These are phyloP conservation scores for Drosophila hydei DNA, from an alignment of 1,140 invertebrate species.

Conservation along the genomic window DNA sequence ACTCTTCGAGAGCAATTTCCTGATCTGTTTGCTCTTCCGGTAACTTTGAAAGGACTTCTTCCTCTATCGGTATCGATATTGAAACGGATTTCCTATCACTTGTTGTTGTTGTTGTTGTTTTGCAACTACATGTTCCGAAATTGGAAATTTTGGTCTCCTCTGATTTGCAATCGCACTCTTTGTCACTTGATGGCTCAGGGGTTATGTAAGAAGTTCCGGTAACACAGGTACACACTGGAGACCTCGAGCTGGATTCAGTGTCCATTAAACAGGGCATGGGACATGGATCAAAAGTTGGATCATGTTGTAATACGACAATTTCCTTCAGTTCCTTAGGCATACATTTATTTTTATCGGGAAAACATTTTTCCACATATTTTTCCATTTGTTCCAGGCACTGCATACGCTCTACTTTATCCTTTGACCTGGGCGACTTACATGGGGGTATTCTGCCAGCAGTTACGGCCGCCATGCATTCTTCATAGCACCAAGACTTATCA, in stretches of 20 bases:
- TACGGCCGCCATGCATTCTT: conserved; percentile 26
- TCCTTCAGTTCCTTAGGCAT: conserved; percentile 11
- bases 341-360: conserved; percentile 7
- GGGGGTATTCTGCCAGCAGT: not conserved
- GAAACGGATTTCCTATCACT: too few relatives aligned
- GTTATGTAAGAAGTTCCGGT: not conserved
- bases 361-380: conserved; percentile 50
- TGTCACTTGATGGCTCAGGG: not conserved
- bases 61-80: too few relatives aligned
- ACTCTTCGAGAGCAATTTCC: too few relatives aligned
- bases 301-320: conserved; percentile 50
- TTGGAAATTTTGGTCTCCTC: too few relatives aligned
- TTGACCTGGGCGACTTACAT: not conserved
- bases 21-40: not conserved
- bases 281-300: conserved; percentile 43
- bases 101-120: too few relatives aligned
- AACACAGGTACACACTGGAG: not conserved
- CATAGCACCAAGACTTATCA: not conserved
- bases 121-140: too few relatives aligned
- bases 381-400: conserved; percentile 53
- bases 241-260: not conserved
- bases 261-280: not conserved
- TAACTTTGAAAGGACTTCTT: too few relatives aligned
- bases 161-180: not conserved
- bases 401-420: conserved; percentile 3